Evolutionary conservation across 2,888 invertebrate species (phyloP).

Genomic region (Oeneis ivallda): DNA sequence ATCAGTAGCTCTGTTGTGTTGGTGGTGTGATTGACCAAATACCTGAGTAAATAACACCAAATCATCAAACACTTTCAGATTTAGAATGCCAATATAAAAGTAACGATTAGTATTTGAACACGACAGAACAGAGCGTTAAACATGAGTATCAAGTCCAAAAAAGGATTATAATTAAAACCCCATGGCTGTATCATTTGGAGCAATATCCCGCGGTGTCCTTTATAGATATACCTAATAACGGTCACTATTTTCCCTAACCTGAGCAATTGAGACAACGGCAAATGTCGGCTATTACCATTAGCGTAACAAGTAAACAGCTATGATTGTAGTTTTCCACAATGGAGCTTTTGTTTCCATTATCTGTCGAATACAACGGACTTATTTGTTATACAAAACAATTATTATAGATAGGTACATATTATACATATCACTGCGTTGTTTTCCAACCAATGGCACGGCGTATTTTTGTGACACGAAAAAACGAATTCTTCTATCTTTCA

Average conservation of each 20-base stretch:
- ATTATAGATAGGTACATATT: neutral
- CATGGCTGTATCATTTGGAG: conserved; percentile 20
- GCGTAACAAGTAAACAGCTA: conserved; percentile 44
- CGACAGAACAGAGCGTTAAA: neutral
- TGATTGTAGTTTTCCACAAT: conserved; percentile 37
- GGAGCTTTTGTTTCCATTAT: conserved; percentile 29
- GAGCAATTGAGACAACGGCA: conserved; percentile 46
- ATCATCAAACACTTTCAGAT: no score
- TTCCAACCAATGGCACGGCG: neutral
- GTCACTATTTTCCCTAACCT: conserved; percentile 34
- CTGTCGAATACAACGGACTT: conserved; percentile 19
- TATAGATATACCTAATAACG: conserved; percentile 45
- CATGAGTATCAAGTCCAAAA: neutral
- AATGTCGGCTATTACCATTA: conserved; percentile 52
- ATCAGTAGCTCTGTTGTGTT: no score
- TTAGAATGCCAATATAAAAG: no score
- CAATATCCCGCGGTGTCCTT: conserved; percentile 27
- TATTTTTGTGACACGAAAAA: no score
- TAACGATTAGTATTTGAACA: neutral
- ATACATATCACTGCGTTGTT: neutral
- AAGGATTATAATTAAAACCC: conserved; percentile 19
- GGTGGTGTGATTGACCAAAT: no score
- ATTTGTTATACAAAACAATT: conserved; percentile 3
- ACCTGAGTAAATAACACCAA: no score
- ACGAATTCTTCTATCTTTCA: no score